These are phyloP conservation scores for Aselliscus stoliczkanus DNA, from an alignment of 2,797 vertebrate genomes.

Conservation along the genomic window DNA sequence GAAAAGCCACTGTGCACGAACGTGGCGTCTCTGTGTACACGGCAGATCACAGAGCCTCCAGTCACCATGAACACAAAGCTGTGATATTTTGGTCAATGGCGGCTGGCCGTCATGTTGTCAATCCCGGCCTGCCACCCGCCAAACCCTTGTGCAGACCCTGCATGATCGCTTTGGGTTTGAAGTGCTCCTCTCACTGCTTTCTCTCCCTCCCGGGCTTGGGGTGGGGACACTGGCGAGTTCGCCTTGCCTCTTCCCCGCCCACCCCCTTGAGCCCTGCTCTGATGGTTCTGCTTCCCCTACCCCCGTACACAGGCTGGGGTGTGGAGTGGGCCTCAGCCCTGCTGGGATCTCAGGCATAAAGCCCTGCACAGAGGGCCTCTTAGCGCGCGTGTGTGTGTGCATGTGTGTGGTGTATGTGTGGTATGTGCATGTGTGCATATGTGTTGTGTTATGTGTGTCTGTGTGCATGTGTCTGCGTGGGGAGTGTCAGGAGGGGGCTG, in stretches of 20 bases:
- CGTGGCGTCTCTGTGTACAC: rapidly evolving
- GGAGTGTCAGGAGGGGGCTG: too few relatives aligned
- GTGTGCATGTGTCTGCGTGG: not conserved
- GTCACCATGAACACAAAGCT: rapidly evolving
- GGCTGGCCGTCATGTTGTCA: rapidly evolving
- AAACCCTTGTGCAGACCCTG: not conserved
- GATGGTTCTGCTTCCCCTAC: too few relatives aligned
- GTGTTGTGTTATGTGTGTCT: rapidly evolving
- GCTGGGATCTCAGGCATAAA: not conserved
- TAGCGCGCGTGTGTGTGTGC: not conserved
- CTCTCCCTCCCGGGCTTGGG: not conserved
- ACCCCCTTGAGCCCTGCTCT: too few relatives aligned
- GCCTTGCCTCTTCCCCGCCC: too few relatives aligned
- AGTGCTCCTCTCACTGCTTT: rapidly evolving
- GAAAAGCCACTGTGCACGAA: rapidly evolving
- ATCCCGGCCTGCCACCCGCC: too few relatives aligned
- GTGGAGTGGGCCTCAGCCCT: rapidly evolving
- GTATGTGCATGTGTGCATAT: rapidly evolving
- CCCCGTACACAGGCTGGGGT: too few relatives aligned
- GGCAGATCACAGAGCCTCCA: rapidly evolving
- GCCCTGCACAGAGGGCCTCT: not conserved
- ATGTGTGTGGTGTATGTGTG: too few relatives aligned
- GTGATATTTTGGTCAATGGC: rapidly evolving
- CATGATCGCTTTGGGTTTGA: not conserved
- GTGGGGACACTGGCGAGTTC: not conserved